phyloP scores from a whole-genome alignment of 2,888 invertebrate genomes.

The Gari tellinella region DNA sequence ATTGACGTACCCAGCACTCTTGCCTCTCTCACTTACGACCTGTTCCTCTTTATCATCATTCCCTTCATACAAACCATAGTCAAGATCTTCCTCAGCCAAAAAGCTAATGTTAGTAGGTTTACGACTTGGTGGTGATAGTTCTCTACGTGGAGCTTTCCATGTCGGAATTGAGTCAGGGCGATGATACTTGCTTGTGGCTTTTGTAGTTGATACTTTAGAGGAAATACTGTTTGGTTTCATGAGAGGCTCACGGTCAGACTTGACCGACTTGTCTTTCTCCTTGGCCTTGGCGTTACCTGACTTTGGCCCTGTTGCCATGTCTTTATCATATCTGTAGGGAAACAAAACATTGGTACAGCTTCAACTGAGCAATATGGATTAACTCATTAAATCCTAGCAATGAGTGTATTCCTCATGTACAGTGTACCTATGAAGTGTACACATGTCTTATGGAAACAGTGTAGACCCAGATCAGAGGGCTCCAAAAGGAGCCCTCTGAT shows the following conservation, averaged over 20 bases:
- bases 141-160: slow-evolving; percentile 31
- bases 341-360: too few relatives aligned
- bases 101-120: slow-evolving; percentile 45
- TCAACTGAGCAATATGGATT: too few relatives aligned
- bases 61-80: slow-evolving; percentile 42
- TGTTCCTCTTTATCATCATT: slow-evolving; percentile 31
- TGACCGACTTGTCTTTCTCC: slow-evolving; percentile 34
- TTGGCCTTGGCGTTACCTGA: slow-evolving; percentile 19
- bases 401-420: too few relatives aligned
- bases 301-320: slow-evolving; percentile 53
- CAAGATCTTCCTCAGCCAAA: slow-evolving; percentile 35
- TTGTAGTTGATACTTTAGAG: slow-evolving; percentile 16
- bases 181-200: slow-evolving; percentile 12
- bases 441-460: too few relatives aligned
- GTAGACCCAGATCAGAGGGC: too few relatives aligned
- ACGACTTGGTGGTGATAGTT: slow-evolving; percentile 44
- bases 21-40: slow-evolving; percentile 31
- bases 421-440: too few relatives aligned
- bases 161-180: slow-evolving; percentile 46
- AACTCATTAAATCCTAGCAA: too few relatives aligned
- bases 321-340: slow-evolving; percentile 39
- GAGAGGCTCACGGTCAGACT: slow-evolving; percentile 39
- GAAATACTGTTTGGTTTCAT: slow-evolving; percentile 68
- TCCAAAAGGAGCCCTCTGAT: too few relatives aligned
- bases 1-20: slow-evolving; percentile 60